A percentile compares a stretch with the other conserved stretches of the same genome.
Evolutionary conservation across 1,140 invertebrate genomes (phyloP).

Genomic region (Halictus rubicundus): DNA sequence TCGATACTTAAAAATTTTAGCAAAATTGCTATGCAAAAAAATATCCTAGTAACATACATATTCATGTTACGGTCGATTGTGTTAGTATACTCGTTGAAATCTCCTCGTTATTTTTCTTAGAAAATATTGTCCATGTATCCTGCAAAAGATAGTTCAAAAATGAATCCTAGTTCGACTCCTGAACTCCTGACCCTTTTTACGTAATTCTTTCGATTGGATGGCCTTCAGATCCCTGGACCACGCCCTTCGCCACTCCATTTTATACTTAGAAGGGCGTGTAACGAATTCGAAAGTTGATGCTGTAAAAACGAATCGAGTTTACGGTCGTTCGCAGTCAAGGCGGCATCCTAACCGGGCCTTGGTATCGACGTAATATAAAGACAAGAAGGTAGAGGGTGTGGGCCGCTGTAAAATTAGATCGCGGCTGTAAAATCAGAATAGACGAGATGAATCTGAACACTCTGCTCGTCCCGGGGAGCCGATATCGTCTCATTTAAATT

Average conservation of each 20-base stretch:
- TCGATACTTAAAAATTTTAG: no score
- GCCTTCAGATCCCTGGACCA: background rate
- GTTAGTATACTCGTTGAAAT: no score
- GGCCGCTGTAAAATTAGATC: conserved; percentile 24
- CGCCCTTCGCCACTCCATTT: background rate
- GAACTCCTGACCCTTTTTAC: no score
- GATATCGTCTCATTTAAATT: conserved; percentile 16
- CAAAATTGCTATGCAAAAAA: no score
- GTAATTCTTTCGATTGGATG: background rate
- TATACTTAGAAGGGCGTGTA: conserved; percentile 13
- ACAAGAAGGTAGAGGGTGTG: background rate
- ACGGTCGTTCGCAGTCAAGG: background rate
- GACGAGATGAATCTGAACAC: conserved; percentile 8
- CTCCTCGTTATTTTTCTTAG: no score
- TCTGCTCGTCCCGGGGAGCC: background rate
- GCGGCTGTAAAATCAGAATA: conserved; percentile 18
- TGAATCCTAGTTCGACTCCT: no score
- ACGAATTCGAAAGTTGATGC: conserved; percentile 11
- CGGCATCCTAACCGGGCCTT: background rate
- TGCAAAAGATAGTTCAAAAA: no score
- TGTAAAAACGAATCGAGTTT: conserved; percentile 11
- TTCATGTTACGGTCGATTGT: no score
- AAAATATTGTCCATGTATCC: no score
- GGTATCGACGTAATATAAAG: conserved; percentile 4
- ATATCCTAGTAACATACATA: no score